Conservation (phyloP, 2,888 invertebrate species). For the Stramonita haemastoma region DNA sequence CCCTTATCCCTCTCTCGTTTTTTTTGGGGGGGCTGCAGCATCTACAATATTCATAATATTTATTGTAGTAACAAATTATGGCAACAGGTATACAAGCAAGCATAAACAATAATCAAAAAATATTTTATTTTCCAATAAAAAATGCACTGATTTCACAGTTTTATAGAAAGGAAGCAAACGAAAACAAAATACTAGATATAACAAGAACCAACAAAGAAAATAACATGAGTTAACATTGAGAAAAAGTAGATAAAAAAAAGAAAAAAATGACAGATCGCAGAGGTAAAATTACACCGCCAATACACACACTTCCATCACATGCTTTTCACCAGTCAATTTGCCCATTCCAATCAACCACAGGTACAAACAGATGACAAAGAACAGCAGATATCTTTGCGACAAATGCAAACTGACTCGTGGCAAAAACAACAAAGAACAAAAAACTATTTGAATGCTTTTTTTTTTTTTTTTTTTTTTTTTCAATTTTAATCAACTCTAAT, state of each 20-base stretch:
- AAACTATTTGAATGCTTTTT: no score
- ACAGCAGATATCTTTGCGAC: background rate
- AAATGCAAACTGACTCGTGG: background rate
- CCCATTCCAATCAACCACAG: background rate
- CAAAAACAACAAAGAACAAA: constrained; percentile 11
- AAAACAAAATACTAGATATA: background rate
- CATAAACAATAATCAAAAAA: no score
- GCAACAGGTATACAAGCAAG: no score
- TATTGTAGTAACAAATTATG: no score
- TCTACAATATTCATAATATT: no score
- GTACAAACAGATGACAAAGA: background rate
- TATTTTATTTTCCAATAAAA: no score
- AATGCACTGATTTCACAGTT: background rate
- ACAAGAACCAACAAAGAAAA: background rate
- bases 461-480: no score
- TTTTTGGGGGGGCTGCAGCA: no score
- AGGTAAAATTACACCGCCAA: background rate
- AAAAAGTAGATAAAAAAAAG: background rate
- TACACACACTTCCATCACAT: background rate
- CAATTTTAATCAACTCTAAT: no score
- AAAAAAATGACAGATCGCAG: background rate
- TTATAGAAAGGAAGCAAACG: background rate
- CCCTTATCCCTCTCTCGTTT: no score
- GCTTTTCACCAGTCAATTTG: background rate
- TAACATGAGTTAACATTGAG: background rate